phyloP scores from a whole-genome alignment of 2,888 invertebrate species.

The Apamea monoglypha region DNA sequence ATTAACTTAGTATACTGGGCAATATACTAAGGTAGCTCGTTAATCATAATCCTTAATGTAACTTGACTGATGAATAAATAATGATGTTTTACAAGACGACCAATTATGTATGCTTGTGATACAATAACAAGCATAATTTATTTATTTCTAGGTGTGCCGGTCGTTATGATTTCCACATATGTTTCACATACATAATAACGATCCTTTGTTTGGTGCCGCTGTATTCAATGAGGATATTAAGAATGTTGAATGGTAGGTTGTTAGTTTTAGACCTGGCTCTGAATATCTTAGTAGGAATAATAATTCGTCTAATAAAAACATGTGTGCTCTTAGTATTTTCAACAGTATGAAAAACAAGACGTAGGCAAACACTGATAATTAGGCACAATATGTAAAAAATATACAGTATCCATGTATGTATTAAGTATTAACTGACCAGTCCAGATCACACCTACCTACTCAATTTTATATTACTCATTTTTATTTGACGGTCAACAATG shows the following conservation, averaged over 20 bases:
- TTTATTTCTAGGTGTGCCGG: conserved; percentile 17
- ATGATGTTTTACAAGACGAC: conserved; percentile 5
- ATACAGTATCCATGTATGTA: not conserved
- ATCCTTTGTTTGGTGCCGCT: conserved; percentile 20
- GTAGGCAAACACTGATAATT: not conserved
- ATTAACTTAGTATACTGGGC: conserved; percentile 9
- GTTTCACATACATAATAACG: conserved; percentile 19
- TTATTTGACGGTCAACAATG: not conserved
- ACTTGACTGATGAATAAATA: not conserved
- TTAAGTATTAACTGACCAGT: not conserved
- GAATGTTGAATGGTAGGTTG: conserved; percentile 20
- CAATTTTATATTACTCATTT: not conserved
- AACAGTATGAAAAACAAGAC: not conserved
- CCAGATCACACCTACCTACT: not conserved
- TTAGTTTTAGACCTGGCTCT: not conserved
- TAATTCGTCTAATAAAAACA: not conserved
- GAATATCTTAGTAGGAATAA: not conserved
- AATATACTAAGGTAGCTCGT: conserved; percentile 23
- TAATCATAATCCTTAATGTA: conserved; percentile 38
- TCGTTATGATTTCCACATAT: conserved; percentile 17
- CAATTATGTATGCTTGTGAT: not conserved
- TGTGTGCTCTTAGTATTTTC: conserved; percentile 1
- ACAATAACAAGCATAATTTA: conserved; percentile 17
- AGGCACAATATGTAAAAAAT: not conserved
- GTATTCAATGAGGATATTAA: not conserved